A percentile compares a stretch with the other conserved stretches of the same genome.
These are phyloP conservation scores for Dissostichus mawsoni DNA, from an alignment of 2,113 vertebrate species.

Conservation along the genomic window DNA sequence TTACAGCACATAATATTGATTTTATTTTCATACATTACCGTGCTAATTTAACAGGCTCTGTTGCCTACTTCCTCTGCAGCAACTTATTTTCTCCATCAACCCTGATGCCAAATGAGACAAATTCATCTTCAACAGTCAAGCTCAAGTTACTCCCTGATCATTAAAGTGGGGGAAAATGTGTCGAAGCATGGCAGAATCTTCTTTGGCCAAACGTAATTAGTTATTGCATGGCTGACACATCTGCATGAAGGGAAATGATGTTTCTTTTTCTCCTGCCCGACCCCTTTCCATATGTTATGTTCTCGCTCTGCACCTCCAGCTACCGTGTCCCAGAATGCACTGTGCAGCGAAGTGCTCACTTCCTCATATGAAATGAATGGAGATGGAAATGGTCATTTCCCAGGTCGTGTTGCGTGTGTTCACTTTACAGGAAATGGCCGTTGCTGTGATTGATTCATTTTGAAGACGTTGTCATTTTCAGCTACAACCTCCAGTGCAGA, in stretches of 20 bases:
- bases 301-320: neutral
- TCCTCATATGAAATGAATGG: slow-evolving; percentile 43
- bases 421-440: neutral
- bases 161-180: neutral
- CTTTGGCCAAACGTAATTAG: neutral
- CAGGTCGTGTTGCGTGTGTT: slow-evolving; percentile 8
- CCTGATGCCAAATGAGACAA: neutral
- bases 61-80: too few relatives aligned
- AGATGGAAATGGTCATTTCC: slow-evolving; percentile 23
- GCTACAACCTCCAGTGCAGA: slow-evolving; percentile 21
- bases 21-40: neutral
- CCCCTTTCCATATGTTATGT: neutral
- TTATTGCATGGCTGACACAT: neutral
- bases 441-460: slow-evolving; percentile 35
- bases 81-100: neutral
- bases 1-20: too few relatives aligned
- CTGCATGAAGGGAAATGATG: slow-evolving; percentile 23
- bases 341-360: neutral
- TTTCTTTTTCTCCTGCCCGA: neutral
- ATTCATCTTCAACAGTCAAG: neutral
- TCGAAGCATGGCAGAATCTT: neutral
- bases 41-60: neutral
- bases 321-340: slow-evolving; percentile 26
- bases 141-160: slow-evolving; percentile 7
- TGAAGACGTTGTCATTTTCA: slow-evolving; percentile 24